phyloP scores from a whole-genome alignment of 2,888 invertebrate genomes.

The Drosophila cyrtoloma region DNA sequence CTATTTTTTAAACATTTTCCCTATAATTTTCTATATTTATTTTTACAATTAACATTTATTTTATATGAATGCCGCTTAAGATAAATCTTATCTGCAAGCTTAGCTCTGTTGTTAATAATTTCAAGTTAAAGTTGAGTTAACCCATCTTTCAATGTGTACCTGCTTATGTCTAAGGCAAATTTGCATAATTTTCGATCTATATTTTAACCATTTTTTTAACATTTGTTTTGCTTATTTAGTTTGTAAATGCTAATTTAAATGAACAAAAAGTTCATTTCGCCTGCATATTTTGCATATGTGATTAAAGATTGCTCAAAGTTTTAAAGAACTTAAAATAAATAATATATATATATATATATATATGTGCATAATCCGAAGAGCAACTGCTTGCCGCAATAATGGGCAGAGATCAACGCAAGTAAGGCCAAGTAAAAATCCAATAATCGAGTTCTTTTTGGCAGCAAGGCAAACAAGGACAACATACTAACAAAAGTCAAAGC shows the following conservation, averaged over 20 bases:
- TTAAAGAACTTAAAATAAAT: neutral
- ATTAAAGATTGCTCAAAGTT: neutral
- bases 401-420: slow-evolving; percentile 18
- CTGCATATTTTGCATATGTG: neutral
- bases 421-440: slow-evolving; percentile 42
- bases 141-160: neutral
- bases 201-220: neutral
- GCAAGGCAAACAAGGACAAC: slow-evolving; percentile 59
- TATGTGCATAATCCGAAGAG: slow-evolving; percentile 21
- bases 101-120: no score
- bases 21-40: neutral
- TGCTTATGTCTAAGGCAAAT: neutral
- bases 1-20: neutral
- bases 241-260: neutral
- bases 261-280: neutral
- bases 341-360: slow-evolving; percentile 1
- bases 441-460: slow-evolving; percentile 33
- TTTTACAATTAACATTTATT: neutral
- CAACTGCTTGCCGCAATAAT: slow-evolving; percentile 15
- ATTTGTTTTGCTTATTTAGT: neutral
- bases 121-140: neutral
- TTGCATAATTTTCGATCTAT: neutral
- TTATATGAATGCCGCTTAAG: no score
- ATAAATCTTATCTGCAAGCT: no score
- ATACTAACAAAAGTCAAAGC: slow-evolving; percentile 83